Evolutionary conservation across 2,113 vertebrate species (phyloP), one percentile per base, ranked within the genome.

Genomic region (Lasiurus borealis): DNA sequence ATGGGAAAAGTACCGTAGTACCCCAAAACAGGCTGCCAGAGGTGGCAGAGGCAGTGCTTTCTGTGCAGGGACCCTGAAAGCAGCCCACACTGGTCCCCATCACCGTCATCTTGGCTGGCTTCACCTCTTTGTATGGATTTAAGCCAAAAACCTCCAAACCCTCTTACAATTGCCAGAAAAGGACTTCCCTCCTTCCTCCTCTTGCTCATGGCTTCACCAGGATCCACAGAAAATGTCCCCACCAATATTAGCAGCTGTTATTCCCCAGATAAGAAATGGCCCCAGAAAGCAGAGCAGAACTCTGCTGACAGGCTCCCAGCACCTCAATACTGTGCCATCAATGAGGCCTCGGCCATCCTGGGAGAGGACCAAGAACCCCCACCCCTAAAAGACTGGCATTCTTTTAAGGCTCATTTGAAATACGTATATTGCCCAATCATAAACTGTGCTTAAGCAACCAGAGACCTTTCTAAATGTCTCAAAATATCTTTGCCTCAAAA

Each of bases 351-450:
- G 16, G 57, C 50, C 50, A 5, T 8, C 36, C 54, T 86, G 48
- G 64, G 36, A 46, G n/a, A 69, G n/a, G 52, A 54, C 81, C 34
- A 9, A 9, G 77, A 6, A 29, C 50, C 6, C n/a, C n/a, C 44
- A 52, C 31, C 52, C 11, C 16, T 21, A 29, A 57, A 84, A 57
- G 36, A 73, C 36, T 36, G 14, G 48, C 52, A 23, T 76, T 89
- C 54, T 90, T 85, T 36, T 66, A 77, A 89, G 68, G 8, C 25
- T 69, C 75, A 54, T 5, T 82, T 85, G 82, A 88, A 91, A 73
- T 44, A 54, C 34, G 59, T 44, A 57, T 4, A 64, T 27, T 84
- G 19, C n/a, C 66, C 86, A 76, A 75, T 81, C 15, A 46, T 10
- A 69, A 46, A 15, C 40, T 27, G 76, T 69, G 71, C 66, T 44